A percentile compares a stretch with the other conserved stretches of the same genome.
Evolutionary conservation across 2,888 invertebrate species (phyloP).

Genomic region (Patella depressa): DNA sequence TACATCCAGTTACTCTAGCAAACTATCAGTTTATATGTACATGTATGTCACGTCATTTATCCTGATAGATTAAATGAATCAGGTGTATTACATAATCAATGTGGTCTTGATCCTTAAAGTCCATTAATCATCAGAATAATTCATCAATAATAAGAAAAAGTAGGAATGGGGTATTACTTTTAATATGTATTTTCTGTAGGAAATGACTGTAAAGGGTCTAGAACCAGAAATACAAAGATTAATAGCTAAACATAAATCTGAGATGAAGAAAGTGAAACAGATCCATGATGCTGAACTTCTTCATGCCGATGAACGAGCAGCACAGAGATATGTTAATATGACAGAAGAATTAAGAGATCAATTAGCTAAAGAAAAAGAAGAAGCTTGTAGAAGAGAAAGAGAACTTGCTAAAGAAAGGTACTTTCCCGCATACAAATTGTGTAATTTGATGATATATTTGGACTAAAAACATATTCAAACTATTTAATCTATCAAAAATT

Average conservation of each 20-base stretch:
- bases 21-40: too few species aligned
- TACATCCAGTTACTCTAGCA: too few species aligned
- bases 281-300: slow-evolving; percentile 70
- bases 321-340: slow-evolving; percentile 68
- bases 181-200: slow-evolving; percentile 48
- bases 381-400: slow-evolving; percentile 69
- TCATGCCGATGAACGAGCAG: slow-evolving; percentile 70
- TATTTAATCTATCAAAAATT: too few species aligned
- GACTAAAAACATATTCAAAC: too few species aligned
- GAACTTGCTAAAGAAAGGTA: slow-evolving; percentile 69
- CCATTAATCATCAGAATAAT: too few species aligned
- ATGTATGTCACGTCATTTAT: too few species aligned
- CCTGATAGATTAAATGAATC: too few species aligned
- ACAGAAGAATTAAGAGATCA: slow-evolving; percentile 71
- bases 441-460: too few species aligned
- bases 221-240: slow-evolving; percentile 72
- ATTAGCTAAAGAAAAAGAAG: slow-evolving; percentile 69
- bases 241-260: slow-evolving; percentile 71
- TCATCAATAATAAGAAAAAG: too few species aligned
- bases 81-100: too few species aligned
- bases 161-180: background rate
- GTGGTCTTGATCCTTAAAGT: too few species aligned
- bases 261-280: slow-evolving; percentile 69
- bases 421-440: too few species aligned
- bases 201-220: slow-evolving; percentile 72